Evolutionary conservation across 2,797 vertebrate genomes (phyloP), one percentile per base, ranked within the genome.

Genomic region (Lacerta bilineata): DNA sequence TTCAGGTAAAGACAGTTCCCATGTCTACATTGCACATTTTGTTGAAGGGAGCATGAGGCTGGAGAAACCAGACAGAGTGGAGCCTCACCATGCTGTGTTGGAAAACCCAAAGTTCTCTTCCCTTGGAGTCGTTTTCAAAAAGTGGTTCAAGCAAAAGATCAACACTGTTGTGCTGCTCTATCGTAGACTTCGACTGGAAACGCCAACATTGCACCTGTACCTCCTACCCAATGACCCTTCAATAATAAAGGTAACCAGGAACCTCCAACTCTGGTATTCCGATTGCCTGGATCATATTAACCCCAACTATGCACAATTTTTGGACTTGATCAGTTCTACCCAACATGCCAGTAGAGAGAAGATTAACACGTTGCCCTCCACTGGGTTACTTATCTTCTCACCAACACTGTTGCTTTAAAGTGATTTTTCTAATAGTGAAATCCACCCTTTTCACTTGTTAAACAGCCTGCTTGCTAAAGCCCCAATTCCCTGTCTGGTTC

Each of bases 1-100:
- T 13, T 15, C 84, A 76, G 72, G 55, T 76, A 8, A 46, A 25
- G 36, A 20, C 4, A 20, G 15, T 23, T n/a, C 36, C 25, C 11
- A 43, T 43, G 74, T 85, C 74, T 27, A 39, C 15, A 66, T 85
- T n/a, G 74, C 84, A 64, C 84, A 85, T 77, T 85, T 85, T 77
- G 39, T 43, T 2, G 36, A 85, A 46, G 55, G 41, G 9, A 9
- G 17, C 17, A 64, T 85, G 84, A 66, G 8, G n/a, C 39, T 85
- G 17, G 72, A 77, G 74, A 85, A n/a, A 18, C 84, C 84, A 64
- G 59, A 77, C 17, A 11, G 15, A n/a, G 74, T 85, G 36, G 72
- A 18, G 5, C 17, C 55, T 41, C 43, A 39, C 43, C 84, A 85
- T 66, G 55, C 27, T 43, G 27, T 77, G 39, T 66, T 64, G 55